Percentiles rank a stretch among this genome's conserved stretches.
These are phyloP conservation scores for Odontocolon sp. DNA, from an alignment of 2,888 invertebrate genomes.

Conservation along the genomic window DNA sequence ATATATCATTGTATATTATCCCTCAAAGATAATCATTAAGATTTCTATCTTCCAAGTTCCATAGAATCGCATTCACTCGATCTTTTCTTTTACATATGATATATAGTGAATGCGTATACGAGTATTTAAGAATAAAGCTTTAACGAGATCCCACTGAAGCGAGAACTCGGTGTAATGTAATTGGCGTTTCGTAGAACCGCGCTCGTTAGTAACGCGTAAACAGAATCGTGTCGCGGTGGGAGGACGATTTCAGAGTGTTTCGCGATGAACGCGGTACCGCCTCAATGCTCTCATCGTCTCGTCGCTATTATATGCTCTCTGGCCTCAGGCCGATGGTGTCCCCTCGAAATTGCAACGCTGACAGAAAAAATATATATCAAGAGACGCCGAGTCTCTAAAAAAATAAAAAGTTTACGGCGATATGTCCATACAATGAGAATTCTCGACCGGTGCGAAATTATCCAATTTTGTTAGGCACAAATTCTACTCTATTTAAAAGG, in stretches of 20 bases:
- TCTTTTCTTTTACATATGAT: neutral
- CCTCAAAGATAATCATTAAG: conserved; percentile 1
- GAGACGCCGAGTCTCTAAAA: no score
- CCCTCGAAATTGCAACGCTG: neutral
- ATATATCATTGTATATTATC: neutral
- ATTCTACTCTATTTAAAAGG: conserved; percentile 93
- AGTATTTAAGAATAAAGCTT: conserved; percentile 50
- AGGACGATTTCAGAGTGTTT: conserved; percentile 43
- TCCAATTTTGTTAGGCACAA: conserved; percentile 96
- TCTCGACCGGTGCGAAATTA: no score
- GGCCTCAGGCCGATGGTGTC: neutral
- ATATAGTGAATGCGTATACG: neutral
- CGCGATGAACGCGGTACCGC: conserved; percentile 27
- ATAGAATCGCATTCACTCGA: neutral
- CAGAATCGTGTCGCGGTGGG: conserved; percentile 48
- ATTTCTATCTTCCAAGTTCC: conserved; percentile 26
- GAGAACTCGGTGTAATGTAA: conserved; percentile 54
- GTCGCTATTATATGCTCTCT: neutral
- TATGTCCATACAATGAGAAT: no score
- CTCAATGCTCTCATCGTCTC: neutral
- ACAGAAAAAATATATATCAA: neutral
- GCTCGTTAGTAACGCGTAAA: conserved; percentile 61
- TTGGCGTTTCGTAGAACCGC: conserved; percentile 60
- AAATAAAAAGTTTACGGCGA: no score
- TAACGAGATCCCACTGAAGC: conserved; percentile 58